Evolutionary conservation across 2,888 invertebrate species (phyloP).

Genomic region (Plebejus argus): DNA sequence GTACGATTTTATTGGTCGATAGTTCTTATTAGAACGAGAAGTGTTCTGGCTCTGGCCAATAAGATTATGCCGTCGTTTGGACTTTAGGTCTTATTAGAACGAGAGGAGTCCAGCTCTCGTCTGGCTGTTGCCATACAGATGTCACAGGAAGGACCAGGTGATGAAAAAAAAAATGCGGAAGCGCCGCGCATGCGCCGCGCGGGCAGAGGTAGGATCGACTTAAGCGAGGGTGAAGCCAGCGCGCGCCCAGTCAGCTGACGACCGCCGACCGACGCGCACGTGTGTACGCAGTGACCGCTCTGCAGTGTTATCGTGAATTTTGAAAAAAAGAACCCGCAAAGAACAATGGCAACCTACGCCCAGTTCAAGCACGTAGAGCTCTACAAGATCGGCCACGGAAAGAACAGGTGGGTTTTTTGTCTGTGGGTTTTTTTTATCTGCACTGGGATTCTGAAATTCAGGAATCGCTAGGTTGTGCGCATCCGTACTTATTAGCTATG

Average conservation of each 20-base stretch:
- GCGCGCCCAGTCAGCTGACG: conserved; percentile 80
- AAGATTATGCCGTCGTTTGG: no score
- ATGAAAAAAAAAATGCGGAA: conserved; percentile 55
- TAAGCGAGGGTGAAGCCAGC: conserved; percentile 71
- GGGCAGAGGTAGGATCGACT: conserved; percentile 77
- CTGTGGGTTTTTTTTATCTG: no score
- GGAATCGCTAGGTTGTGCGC: conserved; percentile 37
- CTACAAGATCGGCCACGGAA: conserved; percentile 95
- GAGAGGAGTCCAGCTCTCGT: neutral
- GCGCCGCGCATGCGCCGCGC: conserved; percentile 73
- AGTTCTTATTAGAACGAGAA: no score
- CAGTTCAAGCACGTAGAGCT: conserved; percentile 96
- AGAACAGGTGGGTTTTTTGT: conserved; percentile 86
- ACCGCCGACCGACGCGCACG: conserved; percentile 52
- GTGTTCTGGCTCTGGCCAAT: no score
- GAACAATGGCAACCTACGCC: conserved; percentile 92
- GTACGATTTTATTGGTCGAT: no score
- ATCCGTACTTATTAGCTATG: neutral
- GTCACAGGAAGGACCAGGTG: conserved; percentile 51
- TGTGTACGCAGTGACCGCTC: conserved; percentile 48
- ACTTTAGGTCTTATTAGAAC: no score
- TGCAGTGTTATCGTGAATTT: conserved; percentile 48
- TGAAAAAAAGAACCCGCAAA: conserved; percentile 45
- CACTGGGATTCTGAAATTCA: conserved; percentile 32
- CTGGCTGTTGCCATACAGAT: conserved; percentile 42